Evolutionary conservation across 2,797 vertebrate species (phyloP).

Genomic region (Anguilla anguilla): DNA sequence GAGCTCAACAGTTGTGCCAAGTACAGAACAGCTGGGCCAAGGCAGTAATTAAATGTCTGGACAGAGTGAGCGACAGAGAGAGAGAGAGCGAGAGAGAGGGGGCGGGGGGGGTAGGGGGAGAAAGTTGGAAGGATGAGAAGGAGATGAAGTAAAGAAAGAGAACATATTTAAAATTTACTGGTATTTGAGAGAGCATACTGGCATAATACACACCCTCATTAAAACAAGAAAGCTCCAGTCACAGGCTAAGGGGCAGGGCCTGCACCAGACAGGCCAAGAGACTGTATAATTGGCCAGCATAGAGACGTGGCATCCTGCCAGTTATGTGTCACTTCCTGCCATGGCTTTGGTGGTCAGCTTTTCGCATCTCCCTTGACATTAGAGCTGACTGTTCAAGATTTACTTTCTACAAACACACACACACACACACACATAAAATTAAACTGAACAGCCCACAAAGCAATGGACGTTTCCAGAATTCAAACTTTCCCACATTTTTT

Average conservation of each 20-base stretch:
- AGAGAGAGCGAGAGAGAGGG: neutral
- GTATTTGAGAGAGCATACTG: constrained; percentile 49
- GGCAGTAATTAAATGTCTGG: neutral
- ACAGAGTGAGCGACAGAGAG: neutral
- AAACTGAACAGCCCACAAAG: neutral
- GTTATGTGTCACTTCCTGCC: constrained; percentile 57
- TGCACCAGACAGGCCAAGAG: constrained; percentile 48
- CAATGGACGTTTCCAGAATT: neutral
- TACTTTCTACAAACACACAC: neutral
- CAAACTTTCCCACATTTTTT: neutral
- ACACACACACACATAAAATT: neutral
- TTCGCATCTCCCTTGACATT: neutral
- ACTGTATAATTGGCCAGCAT: constrained; percentile 51
- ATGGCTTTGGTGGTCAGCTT: constrained; percentile 34
- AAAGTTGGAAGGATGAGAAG: neutral
- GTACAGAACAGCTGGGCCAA: neutral
- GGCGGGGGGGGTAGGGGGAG: neutral
- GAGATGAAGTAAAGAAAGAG: neutral
- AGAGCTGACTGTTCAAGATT: neutral
- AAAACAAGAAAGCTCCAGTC: constrained; percentile 56
- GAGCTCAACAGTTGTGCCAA: constrained; percentile 9
- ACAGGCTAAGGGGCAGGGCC: constrained; percentile 40
- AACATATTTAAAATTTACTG: neutral
- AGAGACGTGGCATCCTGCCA: constrained; percentile 46
- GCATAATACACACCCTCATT: constrained; percentile 60